Base-by-base conservation (phyloP, 1,140 invertebrate species). In the Heliconius congener region DNA sequence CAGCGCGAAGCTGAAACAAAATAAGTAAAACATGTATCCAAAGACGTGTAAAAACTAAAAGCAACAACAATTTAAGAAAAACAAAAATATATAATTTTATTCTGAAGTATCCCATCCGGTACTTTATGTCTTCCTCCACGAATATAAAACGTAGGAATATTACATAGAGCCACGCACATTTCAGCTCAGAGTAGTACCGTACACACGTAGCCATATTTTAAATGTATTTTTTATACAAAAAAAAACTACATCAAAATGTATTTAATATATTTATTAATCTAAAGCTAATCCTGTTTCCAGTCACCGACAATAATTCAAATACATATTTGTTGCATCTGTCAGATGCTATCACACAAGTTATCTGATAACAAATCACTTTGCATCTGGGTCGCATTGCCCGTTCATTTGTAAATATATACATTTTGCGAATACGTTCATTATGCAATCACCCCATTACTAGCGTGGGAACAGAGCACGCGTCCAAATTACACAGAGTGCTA, bases 141-240 rank as follows among this genome's bases (percentile, higher is more conserved):
- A 30, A 27, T 23, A 66, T 66, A 30, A 30, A 66, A 66, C 27
- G 27, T 30, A 66, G 0, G 27, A 30, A 66, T 66, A 66, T 66
- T 66, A 66, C 60, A 76, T 66, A n/a, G 39, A 39, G 27, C 60
- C 60, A 66, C 60, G 74, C 74, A 76, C 60, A 42, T 42, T 76
- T 76, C 19, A 39, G 18, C 46, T 30, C 8, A 13, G 46, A 23
- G 46, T 19, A 9, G 60, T 50, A 71, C 27, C 60, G 30, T 13
- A 66, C 23, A 27, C 74, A 76, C 57, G 74, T 76, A n/a, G 66
- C 60, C 9, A 13, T 66, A 16, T 13, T 66, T 66, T 4, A 66
- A 66, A 27, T 0, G 55, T 9, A 9, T 66, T 30, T 66, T 66
- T 23, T 5, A 3, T 66, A 27, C 9, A 66, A n/a, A 66, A 66